phyloP scores from a whole-genome alignment of 2,797 vertebrate genomes.

The Phalloptychus januarius region DNA sequence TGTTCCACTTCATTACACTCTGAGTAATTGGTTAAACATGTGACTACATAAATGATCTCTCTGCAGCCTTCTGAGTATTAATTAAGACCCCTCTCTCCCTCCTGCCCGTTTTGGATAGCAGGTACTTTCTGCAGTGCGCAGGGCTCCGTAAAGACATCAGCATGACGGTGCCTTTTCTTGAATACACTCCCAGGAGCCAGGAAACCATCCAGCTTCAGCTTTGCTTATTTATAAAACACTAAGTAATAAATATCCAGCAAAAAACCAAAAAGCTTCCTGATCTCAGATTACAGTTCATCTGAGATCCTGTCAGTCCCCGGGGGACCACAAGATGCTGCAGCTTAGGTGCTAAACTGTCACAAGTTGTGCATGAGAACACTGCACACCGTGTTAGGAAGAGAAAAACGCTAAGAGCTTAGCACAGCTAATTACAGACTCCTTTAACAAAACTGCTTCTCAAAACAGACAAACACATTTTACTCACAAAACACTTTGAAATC shows the following conservation, averaged over 20 bases:
- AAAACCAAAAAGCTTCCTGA: constrained; percentile 24
- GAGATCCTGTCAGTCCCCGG: constrained; percentile 31
- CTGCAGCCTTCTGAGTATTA: constrained; percentile 62
- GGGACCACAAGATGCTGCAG: constrained; percentile 26
- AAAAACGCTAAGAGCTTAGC: constrained; percentile 1
- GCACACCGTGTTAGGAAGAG: constrained; percentile 29
- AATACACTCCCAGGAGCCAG: constrained; percentile 5
- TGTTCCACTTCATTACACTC: constrained; percentile 73
- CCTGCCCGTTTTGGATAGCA: not conserved
- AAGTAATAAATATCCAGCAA: constrained; percentile 24
- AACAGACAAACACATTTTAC: not conserved
- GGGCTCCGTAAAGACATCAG: constrained; percentile 30
- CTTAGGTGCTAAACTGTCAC: constrained; percentile 42
- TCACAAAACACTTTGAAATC: not conserved
- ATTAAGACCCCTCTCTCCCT: constrained; percentile 53
- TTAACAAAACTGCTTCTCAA: not conserved
- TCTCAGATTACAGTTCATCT: constrained; percentile 44
- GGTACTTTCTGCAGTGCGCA: constrained; percentile 14
- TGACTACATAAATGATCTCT: constrained; percentile 70
- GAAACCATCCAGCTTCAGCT: constrained; percentile 10
- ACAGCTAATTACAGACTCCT: not conserved
- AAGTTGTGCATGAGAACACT: constrained; percentile 34
- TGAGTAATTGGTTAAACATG: constrained; percentile 71
- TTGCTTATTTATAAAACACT: constrained; percentile 16
- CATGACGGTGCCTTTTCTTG: constrained; percentile 22